A percentile compares a stretch with the other conserved stretches of the same genome.
phyloP scores from a whole-genome alignment of 2,797 vertebrate genomes.

The Acanthis flammea region DNA sequence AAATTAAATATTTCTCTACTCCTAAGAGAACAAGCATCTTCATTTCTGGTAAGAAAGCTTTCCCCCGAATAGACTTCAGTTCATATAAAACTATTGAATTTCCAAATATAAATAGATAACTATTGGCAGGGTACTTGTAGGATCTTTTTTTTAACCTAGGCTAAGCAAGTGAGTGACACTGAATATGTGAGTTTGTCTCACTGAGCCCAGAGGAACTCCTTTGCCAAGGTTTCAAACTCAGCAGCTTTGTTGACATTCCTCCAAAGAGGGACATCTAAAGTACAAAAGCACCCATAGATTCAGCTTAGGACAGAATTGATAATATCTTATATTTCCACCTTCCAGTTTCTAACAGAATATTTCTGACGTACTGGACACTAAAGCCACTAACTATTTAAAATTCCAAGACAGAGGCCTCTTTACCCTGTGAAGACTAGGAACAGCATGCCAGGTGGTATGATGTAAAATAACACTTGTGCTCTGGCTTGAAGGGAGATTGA shows the following conservation, averaged over 20 bases:
- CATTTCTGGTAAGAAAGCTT: not conserved
- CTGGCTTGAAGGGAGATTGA: not conserved
- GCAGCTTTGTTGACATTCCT: not conserved
- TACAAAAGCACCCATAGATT: not conserved
- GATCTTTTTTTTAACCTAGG: not conserved
- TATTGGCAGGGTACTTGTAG: not conserved
- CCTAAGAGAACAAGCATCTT: not conserved
- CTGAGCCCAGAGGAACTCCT: not conserved
- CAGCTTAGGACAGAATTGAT: not conserved
- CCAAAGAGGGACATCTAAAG: not conserved
- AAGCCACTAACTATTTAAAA: not conserved
- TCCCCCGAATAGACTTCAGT: not conserved
- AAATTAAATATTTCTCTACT: not conserved
- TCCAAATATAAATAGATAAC: constrained; percentile 4
- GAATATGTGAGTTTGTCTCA: not conserved
- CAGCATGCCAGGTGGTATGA: not conserved
- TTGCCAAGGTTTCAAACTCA: not conserved
- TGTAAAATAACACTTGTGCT: not conserved
- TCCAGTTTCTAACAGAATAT: not conserved
- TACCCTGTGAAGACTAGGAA: not conserved
- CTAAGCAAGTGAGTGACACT: not conserved
- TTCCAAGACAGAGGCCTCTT: not conserved
- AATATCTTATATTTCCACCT: not conserved
- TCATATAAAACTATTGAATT: not conserved
- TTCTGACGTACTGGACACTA: not conserved